Conservation (phyloP, 1,140 invertebrate genomes). For the Rhopalosiphum maidis region DNA sequence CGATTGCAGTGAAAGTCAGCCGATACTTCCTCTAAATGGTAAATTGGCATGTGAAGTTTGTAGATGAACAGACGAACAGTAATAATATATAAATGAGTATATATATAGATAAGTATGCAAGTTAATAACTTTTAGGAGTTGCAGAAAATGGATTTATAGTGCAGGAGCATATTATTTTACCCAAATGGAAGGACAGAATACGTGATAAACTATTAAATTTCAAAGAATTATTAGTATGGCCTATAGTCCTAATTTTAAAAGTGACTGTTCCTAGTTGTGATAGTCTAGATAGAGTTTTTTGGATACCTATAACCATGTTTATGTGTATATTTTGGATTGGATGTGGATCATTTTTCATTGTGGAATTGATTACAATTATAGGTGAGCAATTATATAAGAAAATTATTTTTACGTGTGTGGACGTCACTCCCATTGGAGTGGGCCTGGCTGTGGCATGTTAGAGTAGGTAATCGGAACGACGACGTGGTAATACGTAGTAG, state of each 20-base stretch:
- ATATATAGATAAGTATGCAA: neutral
- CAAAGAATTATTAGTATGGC: conserved; percentile 67
- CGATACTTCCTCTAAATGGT: conserved; percentile 46
- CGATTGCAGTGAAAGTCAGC: neutral
- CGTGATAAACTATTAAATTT: conserved; percentile 21
- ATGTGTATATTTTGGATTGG: conserved; percentile 75
- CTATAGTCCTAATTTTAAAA: conserved; percentile 74
- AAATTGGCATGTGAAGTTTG: neutral
- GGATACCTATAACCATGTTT: conserved; percentile 67
- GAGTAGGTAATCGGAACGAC: too few relatives aligned
- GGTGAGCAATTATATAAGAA: conserved; percentile 64
- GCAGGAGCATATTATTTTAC: conserved; percentile 37
- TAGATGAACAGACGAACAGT: neutral
- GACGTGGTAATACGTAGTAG: too few relatives aligned
- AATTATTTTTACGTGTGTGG: too few relatives aligned
- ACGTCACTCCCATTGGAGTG: too few relatives aligned
- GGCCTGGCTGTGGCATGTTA: too few relatives aligned
- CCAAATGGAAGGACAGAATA: conserved; percentile 46
- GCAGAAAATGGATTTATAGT: conserved; percentile 41
- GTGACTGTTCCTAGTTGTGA: conserved; percentile 72
- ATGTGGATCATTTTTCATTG: conserved; percentile 70
- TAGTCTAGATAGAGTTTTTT: conserved; percentile 41
- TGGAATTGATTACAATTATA: conserved; percentile 76
- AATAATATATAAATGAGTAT: neutral
- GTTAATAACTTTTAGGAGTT: neutral